These are phyloP conservation scores for Neodiprion lecontei DNA, from an alignment of 1,140 invertebrate genomes.

Conservation along the genomic window DNA sequence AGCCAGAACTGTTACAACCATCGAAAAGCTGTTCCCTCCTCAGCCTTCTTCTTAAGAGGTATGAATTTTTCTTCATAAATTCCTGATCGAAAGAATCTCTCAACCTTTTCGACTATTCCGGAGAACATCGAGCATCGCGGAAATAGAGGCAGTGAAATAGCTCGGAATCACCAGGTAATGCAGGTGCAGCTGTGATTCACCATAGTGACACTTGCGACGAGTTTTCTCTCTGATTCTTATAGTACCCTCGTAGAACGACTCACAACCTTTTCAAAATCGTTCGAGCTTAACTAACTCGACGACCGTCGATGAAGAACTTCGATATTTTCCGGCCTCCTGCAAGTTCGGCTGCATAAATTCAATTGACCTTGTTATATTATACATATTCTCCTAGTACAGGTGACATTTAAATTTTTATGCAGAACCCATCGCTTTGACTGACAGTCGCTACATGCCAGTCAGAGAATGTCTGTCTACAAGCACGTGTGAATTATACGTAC, in stretches of 20 bases:
- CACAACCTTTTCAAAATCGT: constrained; percentile 48
- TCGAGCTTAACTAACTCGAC: constrained; percentile 45
- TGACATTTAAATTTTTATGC: not conserved
- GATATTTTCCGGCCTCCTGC: not conserved
- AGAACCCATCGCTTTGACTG: too few species aligned
- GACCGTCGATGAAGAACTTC: not conserved
- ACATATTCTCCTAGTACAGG: not conserved
- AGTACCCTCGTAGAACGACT: constrained; percentile 48
- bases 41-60: not conserved
- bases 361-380: not conserved
- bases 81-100: constrained; percentile 22
- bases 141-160: constrained; percentile 6
- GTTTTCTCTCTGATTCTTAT: constrained; percentile 35
- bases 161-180: constrained; percentile 24
- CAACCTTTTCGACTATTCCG: not conserved
- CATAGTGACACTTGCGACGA: too few species aligned
- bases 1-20: not conserved
- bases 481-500: not conserved
- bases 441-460: not conserved
- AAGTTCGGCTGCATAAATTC: constrained; percentile 10
- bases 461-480: not conserved
- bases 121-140: too few species aligned
- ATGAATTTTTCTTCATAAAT: constrained; percentile 22
- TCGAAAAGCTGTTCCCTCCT: not conserved
- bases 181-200: not conserved